Evolutionary conservation across 2,888 invertebrate species (phyloP).

Genomic region (Poecilobothrus nobilitatus): DNA sequence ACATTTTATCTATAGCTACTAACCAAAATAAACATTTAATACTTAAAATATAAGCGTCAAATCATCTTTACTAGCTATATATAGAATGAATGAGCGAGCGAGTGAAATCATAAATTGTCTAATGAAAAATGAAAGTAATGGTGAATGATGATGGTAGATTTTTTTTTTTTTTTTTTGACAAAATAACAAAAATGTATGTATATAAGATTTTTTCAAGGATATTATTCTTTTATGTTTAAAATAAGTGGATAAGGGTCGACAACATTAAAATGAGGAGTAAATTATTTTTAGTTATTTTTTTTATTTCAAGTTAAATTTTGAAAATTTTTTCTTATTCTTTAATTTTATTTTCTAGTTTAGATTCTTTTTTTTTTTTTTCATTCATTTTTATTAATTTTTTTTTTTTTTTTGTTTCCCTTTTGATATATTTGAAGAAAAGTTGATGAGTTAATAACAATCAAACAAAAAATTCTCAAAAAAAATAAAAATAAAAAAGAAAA

Average conservation of each 20-base stretch:
- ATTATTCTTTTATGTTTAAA: background rate
- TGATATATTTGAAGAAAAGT: background rate
- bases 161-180: background rate
- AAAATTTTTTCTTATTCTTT: no score
- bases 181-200: background rate
- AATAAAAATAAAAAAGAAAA: background rate
- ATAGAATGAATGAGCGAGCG: background rate
- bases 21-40: no score
- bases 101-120: background rate
- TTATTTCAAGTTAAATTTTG: background rate
- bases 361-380: background rate
- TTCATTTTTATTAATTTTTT: background rate
- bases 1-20: no score
- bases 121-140: background rate
- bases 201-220: no score
- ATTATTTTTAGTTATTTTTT: no score
- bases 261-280: background rate
- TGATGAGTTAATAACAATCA: constrained; percentile 6
- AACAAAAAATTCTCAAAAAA: background rate
- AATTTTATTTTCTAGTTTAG: no score
- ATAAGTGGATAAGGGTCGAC: background rate
- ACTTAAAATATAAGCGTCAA: no score
- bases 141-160: background rate
- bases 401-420: background rate
- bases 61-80: no score